These are phyloP conservation scores for Pimpla rufipes DNA, from an alignment of 2,888 invertebrate genomes.

Conservation along the genomic window DNA sequence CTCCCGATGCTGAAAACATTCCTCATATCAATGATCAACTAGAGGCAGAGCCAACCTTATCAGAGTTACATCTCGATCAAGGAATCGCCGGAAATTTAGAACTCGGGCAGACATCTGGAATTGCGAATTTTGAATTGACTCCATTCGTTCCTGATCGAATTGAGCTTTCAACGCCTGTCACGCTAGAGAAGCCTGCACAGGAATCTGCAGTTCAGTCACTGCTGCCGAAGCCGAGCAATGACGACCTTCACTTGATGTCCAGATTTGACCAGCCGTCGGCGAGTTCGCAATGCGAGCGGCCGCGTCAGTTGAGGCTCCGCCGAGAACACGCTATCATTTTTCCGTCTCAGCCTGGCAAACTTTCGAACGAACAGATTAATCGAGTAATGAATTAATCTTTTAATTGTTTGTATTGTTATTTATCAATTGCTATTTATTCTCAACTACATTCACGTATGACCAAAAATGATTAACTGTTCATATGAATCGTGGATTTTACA, in stretches of 20 bases:
- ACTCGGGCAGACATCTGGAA: background rate
- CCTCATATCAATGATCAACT: background rate
- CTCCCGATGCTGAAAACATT: background rate
- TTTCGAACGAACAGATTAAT: background rate
- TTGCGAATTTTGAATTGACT: background rate
- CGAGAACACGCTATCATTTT: constrained; percentile 6
- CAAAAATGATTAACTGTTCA: background rate
- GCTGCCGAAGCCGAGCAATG: background rate
- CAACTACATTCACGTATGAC: background rate
- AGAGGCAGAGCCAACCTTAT: background rate
- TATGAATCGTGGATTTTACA: background rate
- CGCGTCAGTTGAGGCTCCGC: background rate
- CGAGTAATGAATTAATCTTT: background rate
- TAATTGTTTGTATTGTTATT: background rate
- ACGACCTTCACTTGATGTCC: background rate
- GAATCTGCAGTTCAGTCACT: background rate
- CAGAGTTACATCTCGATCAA: background rate
- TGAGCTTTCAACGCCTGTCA: background rate
- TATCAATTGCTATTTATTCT: background rate
- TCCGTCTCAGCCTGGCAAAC: background rate
- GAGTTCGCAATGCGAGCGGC: background rate
- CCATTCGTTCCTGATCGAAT: background rate
- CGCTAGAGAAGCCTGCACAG: background rate
- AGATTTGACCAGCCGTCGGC: background rate
- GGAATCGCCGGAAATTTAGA: background rate